Evolutionary conservation across 2,888 invertebrate species (phyloP).

Genomic region (Pediacus dermestoides): DNA sequence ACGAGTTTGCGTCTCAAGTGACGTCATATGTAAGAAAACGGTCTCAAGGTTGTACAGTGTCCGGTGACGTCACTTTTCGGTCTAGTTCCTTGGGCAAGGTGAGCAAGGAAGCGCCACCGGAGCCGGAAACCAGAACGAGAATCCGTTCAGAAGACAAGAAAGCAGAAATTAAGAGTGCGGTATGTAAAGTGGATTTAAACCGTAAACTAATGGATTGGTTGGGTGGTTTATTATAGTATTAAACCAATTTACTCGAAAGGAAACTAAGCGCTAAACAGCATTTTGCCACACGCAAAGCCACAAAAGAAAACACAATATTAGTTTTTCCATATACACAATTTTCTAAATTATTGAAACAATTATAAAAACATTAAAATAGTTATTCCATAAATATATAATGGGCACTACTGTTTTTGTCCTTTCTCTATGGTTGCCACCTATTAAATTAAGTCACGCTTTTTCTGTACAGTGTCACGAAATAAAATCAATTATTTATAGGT

Average conservation of each 20-base stretch:
- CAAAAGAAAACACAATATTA: conserved; percentile 26
- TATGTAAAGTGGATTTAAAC: no score
- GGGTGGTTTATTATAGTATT: conserved; percentile 3
- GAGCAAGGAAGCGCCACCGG: no score
- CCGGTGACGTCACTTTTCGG: conserved; percentile 45
- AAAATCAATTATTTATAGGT: conserved; percentile 27
- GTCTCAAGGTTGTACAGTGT: conserved; percentile 48
- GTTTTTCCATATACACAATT: conserved; percentile 21
- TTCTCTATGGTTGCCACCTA: conserved; percentile 10
- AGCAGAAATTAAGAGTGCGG: no score
- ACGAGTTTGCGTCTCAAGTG: conserved; percentile 26
- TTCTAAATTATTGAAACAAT: conserved; percentile 31
- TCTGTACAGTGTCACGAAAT: conserved; percentile 27
- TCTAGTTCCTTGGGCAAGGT: conserved; percentile 22
- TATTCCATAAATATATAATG: conserved; percentile 26
- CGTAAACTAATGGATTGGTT: no score
- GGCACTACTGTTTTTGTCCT: background rate
- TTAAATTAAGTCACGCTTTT: conserved; percentile 32
- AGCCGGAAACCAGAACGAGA: no score
- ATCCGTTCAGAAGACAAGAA: no score
- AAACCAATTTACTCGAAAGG: conserved; percentile 27
- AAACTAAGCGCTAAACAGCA: conserved; percentile 20
- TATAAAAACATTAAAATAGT: conserved; percentile 35
- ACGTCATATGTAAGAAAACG: conserved; percentile 45
- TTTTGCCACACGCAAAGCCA: conserved; percentile 26